A percentile compares a stretch with the other conserved stretches of the same genome.
These are phyloP conservation scores for Hirundo rustica DNA, from an alignment of 2,797 vertebrate species.

Conservation along the genomic window DNA sequence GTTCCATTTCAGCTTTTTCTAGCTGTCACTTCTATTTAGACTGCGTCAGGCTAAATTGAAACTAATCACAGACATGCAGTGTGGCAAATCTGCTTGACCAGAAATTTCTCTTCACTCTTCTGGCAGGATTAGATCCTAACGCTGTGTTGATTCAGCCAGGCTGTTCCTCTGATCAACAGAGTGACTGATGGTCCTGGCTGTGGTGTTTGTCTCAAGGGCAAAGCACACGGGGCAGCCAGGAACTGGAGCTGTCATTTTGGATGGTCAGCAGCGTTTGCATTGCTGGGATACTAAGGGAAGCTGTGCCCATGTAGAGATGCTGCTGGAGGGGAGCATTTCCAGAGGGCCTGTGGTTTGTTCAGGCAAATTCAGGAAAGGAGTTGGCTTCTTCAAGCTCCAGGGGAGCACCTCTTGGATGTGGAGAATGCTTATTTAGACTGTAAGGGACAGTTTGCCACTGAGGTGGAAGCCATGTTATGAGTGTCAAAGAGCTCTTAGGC, in stretches of 20 bases:
- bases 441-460: not conserved
- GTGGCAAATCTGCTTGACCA: not conserved
- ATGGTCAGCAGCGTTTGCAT: not conserved
- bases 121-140: not conserved
- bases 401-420: rapidly evolving
- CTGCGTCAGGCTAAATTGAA: not conserved
- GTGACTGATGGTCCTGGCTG: not conserved
- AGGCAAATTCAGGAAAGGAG: not conserved
- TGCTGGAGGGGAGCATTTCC: not conserved
- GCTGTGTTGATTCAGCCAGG: not conserved
- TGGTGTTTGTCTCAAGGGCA: not conserved
- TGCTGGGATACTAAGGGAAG: not conserved
- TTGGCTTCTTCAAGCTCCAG: not conserved
- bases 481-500: not conserved
- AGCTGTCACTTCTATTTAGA: not conserved
- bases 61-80: not conserved
- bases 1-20: not conserved
- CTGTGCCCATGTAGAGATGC: not conserved
- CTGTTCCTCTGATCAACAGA: not conserved
- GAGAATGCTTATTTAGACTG: not conserved
- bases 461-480: not conserved
- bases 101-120: not conserved
- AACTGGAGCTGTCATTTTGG: not conserved
- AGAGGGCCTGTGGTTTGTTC: not conserved
- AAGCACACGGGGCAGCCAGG: not conserved